These are phyloP conservation scores for Aphelenchoides besseyi DNA, from an alignment of 1,140 invertebrate species.

Conservation along the genomic window DNA sequence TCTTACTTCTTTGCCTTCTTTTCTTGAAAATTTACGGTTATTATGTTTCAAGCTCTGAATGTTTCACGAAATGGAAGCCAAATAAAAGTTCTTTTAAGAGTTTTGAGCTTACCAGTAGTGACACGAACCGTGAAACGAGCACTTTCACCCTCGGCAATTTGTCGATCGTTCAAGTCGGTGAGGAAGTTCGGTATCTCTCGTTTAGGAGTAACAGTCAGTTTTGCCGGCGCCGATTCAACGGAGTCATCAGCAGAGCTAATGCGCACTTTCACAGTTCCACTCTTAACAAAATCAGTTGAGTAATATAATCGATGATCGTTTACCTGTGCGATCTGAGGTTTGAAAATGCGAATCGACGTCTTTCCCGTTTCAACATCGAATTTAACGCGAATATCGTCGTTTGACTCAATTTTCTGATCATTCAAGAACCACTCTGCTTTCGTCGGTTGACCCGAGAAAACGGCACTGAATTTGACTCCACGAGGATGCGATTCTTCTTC, in stretches of 20 bases:
- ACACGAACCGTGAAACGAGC: constrained; percentile 76
- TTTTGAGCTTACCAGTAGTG: too few species aligned
- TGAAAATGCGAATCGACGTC: constrained; percentile 56
- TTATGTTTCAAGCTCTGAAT: too few species aligned
- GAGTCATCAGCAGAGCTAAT: constrained; percentile 76
- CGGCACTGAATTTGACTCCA: constrained; percentile 69
- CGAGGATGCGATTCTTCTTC: constrained; percentile 76
- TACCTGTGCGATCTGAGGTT: constrained; percentile 44
- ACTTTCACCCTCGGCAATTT: constrained; percentile 75
- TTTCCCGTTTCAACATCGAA: constrained; percentile 45
- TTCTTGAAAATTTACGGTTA: too few species aligned
- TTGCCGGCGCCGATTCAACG: constrained; percentile 73
- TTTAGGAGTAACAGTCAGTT: constrained; percentile 75
- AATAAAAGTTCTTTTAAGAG: too few species aligned
- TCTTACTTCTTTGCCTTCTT: too few species aligned
- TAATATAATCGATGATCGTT: constrained; percentile 5
- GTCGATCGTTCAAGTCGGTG: constrained; percentile 73
- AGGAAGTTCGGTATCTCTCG: constrained; percentile 35
- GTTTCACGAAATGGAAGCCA: too few species aligned
- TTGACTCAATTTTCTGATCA: constrained; percentile 56
- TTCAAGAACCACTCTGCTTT: constrained; percentile 78
- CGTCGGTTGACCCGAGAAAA: constrained; percentile 80
- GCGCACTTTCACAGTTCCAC: constrained; percentile 49
- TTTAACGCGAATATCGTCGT: constrained; percentile 49
- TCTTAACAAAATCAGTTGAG: constrained; percentile 27